Evolutionary conservation across 2,797 vertebrate genomes (phyloP).

Genomic region (Premnoplex brunnescens): DNA sequence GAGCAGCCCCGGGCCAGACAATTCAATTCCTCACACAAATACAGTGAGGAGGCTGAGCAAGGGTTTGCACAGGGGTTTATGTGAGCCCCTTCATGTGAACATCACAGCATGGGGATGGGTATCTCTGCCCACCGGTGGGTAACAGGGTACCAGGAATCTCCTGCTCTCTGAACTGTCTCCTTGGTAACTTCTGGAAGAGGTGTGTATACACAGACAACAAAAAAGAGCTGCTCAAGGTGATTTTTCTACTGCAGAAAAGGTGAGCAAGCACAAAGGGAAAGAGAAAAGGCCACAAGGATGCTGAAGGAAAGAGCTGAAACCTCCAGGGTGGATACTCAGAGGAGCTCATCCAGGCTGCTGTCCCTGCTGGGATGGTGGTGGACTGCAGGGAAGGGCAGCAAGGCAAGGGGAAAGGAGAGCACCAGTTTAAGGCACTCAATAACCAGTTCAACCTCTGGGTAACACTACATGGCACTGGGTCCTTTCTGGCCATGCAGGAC

Average conservation of each 20-base stretch:
- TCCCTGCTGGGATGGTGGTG: not conserved
- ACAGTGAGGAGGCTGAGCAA: not conserved
- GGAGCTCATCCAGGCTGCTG: not conserved
- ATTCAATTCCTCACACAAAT: not conserved
- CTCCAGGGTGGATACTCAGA: not conserved
- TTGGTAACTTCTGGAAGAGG: not conserved
- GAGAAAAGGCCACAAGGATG: not conserved
- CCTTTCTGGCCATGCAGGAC: not conserved
- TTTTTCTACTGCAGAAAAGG: not conserved
- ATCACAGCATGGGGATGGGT: fast-evolving
- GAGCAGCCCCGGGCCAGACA: not conserved
- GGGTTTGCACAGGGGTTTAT: not conserved
- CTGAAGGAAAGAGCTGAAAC: not conserved
- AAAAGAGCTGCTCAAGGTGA: not conserved
- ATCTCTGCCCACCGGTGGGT: not conserved
- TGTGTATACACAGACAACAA: not conserved
- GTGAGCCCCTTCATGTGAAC: not conserved
- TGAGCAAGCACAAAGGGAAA: not conserved
- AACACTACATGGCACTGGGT: fast-evolving
- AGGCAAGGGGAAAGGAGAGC: not conserved
- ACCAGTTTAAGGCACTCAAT: not conserved
- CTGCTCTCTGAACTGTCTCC: not conserved
- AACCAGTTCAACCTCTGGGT: not conserved
- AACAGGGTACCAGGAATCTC: not conserved
- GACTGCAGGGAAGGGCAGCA: not conserved